Evolutionary conservation across 2,888 invertebrate genomes (phyloP).

Genomic region (Ctena decussata): DNA sequence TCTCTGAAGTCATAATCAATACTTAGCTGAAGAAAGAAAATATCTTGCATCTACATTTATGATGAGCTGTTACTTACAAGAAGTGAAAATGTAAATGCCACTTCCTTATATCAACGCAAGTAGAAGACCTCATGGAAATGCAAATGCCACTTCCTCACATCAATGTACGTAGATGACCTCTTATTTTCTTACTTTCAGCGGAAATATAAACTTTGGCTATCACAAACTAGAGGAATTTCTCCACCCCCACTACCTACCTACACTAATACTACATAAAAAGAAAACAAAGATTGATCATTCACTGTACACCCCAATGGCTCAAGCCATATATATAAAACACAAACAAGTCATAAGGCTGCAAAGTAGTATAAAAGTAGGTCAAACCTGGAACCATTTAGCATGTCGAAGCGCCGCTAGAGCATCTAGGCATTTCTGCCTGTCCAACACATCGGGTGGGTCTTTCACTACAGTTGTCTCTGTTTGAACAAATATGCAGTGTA

Average conservation of each 20-base stretch:
- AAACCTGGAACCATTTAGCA: conserved; percentile 99
- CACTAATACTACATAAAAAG: not conserved
- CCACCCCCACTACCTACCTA: not conserved
- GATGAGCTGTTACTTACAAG: too few relatives aligned
- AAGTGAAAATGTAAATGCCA: too few relatives aligned
- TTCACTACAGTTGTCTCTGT: conserved; percentile 87
- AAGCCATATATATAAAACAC: not conserved
- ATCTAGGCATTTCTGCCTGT: conserved; percentile 99
- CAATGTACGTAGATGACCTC: too few relatives aligned
- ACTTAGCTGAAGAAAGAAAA: not conserved
- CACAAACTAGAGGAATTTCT: not conserved
- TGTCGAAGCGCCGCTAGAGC: conserved; percentile 99
- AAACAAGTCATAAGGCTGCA: conserved; percentile 81
- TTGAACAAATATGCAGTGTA: conserved; percentile 73
- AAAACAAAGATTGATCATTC: conserved; percentile 66
- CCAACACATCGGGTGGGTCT: conserved; percentile 96
- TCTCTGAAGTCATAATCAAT: not conserved
- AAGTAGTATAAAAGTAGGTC: conserved; percentile 85
- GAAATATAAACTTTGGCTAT: conserved; percentile 8
- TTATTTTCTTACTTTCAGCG: not conserved
- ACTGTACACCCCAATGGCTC: conserved; percentile 15
- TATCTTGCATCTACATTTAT: too few relatives aligned
- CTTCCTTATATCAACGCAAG: too few relatives aligned
- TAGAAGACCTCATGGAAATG: too few relatives aligned
- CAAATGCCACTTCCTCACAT: too few relatives aligned